phyloP scores from a whole-genome alignment of 2,888 invertebrate species.

The Hydriomena furcata region DNA sequence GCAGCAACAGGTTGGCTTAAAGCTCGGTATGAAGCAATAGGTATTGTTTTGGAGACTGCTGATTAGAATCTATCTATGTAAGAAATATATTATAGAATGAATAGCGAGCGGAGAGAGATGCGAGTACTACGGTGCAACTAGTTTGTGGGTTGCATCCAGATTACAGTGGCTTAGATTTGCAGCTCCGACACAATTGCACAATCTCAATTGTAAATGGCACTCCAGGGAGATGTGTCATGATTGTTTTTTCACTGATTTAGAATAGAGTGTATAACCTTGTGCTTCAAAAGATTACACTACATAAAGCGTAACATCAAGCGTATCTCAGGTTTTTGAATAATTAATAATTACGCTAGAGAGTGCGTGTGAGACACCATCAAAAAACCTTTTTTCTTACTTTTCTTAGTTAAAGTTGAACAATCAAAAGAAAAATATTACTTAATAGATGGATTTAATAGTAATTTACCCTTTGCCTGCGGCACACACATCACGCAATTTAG shows the following conservation, averaged over 20 bases:
- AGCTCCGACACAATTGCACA: constrained; percentile 57
- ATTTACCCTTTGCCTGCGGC: constrained; percentile 47
- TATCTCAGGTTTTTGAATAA: constrained; percentile 22
- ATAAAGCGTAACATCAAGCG: constrained; percentile 11
- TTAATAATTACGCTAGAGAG: constrained; percentile 32
- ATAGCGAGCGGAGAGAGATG: constrained; percentile 41
- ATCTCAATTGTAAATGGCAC: constrained; percentile 49
- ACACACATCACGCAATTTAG: constrained; percentile 48
- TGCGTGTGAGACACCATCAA: constrained; percentile 45
- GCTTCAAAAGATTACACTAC: constrained; percentile 27
- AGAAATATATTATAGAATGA: constrained; percentile 14
- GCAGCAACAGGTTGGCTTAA: constrained; percentile 42
- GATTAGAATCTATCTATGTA: constrained; percentile 51
- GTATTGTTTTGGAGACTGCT: constrained; percentile 55
- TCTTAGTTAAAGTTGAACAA: constrained; percentile 36
- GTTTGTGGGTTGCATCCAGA: constrained; percentile 45
- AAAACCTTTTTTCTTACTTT: constrained; percentile 41
- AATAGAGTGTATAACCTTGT: too few relatives aligned
- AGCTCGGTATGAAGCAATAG: constrained; percentile 52
- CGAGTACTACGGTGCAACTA: constrained; percentile 38
- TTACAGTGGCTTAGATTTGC: constrained; percentile 57
- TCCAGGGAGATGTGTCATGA: constrained; percentile 43
- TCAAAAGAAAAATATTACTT: constrained; percentile 38
- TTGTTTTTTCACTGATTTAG: constrained; percentile 42
- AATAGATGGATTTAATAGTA: constrained; percentile 45